Percentiles rank a stretch among this genome's conserved stretches.
These are phyloP conservation scores for Apis mellifera DNA, from an alignment of 1,140 invertebrate genomes.

Conservation along the genomic window Amel_HAv3.1 CM009941.2:14328501-14329000, in stretches of 20 bases:
- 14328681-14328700: slow-evolving; percentile 4
- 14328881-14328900: not conserved
- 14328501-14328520: not conserved
- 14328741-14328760: not conserved
- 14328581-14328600: too few relatives aligned
- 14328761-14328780: not conserved
- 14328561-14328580: not conserved
- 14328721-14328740: slow-evolving; percentile 12
- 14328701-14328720: not conserved
- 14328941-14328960: not conserved
- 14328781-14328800: not conserved
- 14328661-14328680: not conserved
- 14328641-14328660: not conserved
- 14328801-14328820: not conserved
- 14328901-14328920: not conserved
- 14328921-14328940: not conserved
- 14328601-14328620: too few relatives aligned
- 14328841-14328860: not conserved
- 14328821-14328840: not conserved
- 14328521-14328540: not conserved
- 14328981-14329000: too few relatives aligned
- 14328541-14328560: rapidly evolving
- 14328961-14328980: not conserved
- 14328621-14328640: not conserved
- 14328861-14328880: not conserved